Base-by-base conservation (phyloP, 1,140 invertebrate species). In the Neuroterus valhalla region DNA sequence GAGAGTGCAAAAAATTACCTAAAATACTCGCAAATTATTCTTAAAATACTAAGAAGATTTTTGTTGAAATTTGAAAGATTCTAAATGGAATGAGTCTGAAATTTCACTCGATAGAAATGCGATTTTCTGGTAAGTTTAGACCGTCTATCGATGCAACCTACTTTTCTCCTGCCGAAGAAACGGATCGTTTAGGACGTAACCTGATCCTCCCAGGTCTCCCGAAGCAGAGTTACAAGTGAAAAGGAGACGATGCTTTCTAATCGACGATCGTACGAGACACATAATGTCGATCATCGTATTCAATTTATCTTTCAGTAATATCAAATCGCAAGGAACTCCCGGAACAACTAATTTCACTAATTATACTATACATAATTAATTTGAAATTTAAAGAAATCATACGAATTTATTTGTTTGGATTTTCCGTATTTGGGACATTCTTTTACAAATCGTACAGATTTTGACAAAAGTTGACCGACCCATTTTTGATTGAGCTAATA, bases 201-300 rank as follows among this genome's bases (percentile, higher is more conserved):
- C 21, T 66, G 81, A 81, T 82, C 81, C 77, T 79, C 72, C 70
- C 73, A 62, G 23, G 52, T 62, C 55, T 62, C 23, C 31, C 55
- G 4, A 62, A 5, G 14, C 48, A 31, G 66, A 66, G 46, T 52
- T 70, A 50, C 26, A 78, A 81, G 72, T 83, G 84, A 83, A 83
- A 87, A 83, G 77, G 55, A 72, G 66, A 72, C 68, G 69, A 75
- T 52, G 81, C 87, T 88, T 87, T 87, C 87, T 88, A 88, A 88
- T 86, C 82, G 78, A 66, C 72, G 52, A 75, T 82, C 62, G 55
- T 66, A 72, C 38, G 12, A 71, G 76, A 75, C 71, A 76, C 72
- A 76, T 77, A 8, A 75, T 78, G 70, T 79, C 74, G 72, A 78
- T 71, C 67, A 48, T 67, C 23, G 23, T 62, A 62, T 62, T 62